Percentiles rank a stretch among this genome's conserved stretches.
These are phyloP conservation scores for Acronicta psi DNA, from an alignment of 2,888 invertebrate genomes.

Conservation along the genomic window DNA sequence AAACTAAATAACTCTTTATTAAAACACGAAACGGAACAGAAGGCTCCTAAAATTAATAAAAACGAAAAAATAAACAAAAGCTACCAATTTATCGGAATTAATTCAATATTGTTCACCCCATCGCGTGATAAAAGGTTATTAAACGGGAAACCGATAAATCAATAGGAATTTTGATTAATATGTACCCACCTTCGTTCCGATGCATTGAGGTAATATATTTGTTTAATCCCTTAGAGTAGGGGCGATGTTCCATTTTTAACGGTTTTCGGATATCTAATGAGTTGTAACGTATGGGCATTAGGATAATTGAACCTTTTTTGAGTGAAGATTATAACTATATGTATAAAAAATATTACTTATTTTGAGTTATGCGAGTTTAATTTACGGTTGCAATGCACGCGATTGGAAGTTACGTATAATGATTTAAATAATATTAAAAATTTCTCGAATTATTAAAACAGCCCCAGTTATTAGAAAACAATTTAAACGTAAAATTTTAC, in stretches of 20 bases:
- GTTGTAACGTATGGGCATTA: constrained; percentile 63
- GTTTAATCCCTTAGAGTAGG: constrained; percentile 73
- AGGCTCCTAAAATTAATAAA: constrained; percentile 38
- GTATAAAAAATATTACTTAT: constrained; percentile 9
- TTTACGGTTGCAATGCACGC: constrained; percentile 19
- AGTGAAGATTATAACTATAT: background rate
- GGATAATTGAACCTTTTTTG: constrained; percentile 32
- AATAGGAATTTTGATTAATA: constrained; percentile 74
- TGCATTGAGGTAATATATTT: constrained; percentile 79
- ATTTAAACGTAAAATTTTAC: too few species aligned
- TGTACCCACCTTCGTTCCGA: constrained; percentile 40
- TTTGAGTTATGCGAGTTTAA: constrained; percentile 29
- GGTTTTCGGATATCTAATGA: constrained; percentile 62
- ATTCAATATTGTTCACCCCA: constrained; percentile 57
- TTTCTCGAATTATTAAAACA: too few species aligned
- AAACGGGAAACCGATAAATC: constrained; percentile 71
- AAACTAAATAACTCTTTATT: constrained; percentile 23
- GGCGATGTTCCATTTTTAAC: constrained; percentile 51
- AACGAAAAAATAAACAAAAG: constrained; percentile 38
- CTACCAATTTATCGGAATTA: constrained; percentile 52
- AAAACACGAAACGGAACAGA: constrained; percentile 38
- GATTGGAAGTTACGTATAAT: constrained; percentile 12
- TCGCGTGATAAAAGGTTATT: constrained; percentile 76
- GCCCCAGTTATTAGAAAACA: too few species aligned
- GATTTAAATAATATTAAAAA: background rate